Percentiles rank a stretch among this genome's conserved stretches.
Evolutionary conservation across 2,797 vertebrate species (phyloP).

Genomic region (Taenioides sp.): DNA sequence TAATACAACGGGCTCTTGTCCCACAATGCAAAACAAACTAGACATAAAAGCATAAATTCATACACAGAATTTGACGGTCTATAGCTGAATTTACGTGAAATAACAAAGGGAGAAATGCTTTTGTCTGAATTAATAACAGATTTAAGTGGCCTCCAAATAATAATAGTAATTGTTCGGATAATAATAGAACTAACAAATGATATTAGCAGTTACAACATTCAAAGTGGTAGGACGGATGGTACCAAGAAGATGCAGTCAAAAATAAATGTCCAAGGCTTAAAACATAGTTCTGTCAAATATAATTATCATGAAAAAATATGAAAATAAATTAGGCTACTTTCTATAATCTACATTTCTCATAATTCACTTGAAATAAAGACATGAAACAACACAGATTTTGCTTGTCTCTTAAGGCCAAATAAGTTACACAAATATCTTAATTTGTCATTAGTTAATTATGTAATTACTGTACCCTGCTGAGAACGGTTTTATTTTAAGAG

Average conservation of each 20-base stretch:
- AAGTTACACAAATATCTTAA: neutral
- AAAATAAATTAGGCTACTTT: neutral
- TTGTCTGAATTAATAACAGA: neutral
- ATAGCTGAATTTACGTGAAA: neutral
- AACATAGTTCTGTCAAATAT: too few species aligned
- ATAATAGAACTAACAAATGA: neutral
- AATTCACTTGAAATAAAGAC: neutral
- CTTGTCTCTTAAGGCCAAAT: neutral
- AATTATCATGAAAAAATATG: neutral
- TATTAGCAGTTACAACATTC: neutral
- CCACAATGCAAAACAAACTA: conserved; percentile 16
- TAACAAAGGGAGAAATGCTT: neutral
- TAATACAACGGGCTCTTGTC: conserved; percentile 48
- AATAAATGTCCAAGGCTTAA: neutral
- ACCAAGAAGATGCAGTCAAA: neutral
- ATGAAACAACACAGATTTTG: neutral
- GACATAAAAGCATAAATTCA: neutral
- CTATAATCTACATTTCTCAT: neutral
- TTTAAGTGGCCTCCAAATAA: neutral
- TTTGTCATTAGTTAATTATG: neutral
- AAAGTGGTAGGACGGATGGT: neutral
- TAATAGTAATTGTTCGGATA: neutral
- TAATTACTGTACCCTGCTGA: neutral
- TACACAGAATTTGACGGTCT: too few species aligned
- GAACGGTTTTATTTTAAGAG: neutral